Conservation (phyloP, 1,140 invertebrate species). For the Drosophila pallidifrons region DNA sequence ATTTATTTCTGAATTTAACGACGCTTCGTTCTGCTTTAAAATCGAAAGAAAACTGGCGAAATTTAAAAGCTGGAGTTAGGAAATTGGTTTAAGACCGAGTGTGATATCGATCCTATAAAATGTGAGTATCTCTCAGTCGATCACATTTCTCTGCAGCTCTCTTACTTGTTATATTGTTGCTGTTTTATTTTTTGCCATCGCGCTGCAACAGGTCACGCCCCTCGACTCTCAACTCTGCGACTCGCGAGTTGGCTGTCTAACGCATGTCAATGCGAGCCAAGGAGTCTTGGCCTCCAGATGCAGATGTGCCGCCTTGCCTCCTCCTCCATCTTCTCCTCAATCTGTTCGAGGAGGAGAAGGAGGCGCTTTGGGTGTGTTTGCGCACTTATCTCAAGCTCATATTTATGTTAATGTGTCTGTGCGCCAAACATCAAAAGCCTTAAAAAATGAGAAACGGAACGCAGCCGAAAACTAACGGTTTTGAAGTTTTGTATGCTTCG, state of each 20-base stretch:
- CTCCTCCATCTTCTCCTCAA: conserved; percentile 7
- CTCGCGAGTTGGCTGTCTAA: conserved; percentile 46
- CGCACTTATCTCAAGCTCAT: conserved; percentile 76
- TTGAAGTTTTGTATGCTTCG: conserved; percentile 29
- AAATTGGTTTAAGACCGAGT: too few relatives aligned
- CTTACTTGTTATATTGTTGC: too few relatives aligned
- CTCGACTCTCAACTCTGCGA: conserved; percentile 8
- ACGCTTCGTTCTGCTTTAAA: too few relatives aligned
- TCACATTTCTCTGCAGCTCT: too few relatives aligned
- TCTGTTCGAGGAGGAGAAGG: background rate
- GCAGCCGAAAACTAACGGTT: conserved; percentile 65
- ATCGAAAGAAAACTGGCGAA: too few relatives aligned
- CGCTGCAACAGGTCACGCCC: conserved; percentile 44
- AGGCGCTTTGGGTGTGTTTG: conserved; percentile 64
- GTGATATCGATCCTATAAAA: too few relatives aligned
- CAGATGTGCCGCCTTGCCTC: conserved; percentile 39
- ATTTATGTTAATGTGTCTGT: conserved; percentile 80
- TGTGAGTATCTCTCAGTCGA: too few relatives aligned
- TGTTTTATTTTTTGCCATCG: background rate
- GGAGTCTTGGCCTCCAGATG: conserved; percentile 21
- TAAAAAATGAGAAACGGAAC: conserved; percentile 19
- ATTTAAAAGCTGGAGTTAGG: too few relatives aligned
- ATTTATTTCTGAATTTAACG: too few relatives aligned
- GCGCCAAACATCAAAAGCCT: conserved; percentile 75
- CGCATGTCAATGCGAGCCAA: conserved; percentile 71